Conservation (phyloP, 2,113 vertebrate species). For the Limnothrissa miodon region DNA sequence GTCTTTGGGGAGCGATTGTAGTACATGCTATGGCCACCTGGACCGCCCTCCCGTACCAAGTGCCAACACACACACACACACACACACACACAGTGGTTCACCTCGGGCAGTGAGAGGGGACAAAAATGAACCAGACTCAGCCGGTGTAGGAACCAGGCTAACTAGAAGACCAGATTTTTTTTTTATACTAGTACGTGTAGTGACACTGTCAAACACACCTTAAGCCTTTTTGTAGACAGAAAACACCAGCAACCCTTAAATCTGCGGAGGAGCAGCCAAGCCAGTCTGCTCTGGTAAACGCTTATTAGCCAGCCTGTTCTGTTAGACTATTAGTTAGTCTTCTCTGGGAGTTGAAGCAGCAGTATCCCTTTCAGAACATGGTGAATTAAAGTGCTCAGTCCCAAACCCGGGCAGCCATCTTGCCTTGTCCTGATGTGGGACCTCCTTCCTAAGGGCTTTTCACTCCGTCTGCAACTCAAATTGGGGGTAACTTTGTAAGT, state of each 20-base stretch:
- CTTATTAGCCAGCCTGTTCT: too few relatives aligned
- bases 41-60: neutral
- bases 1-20: too few relatives aligned
- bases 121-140: too few relatives aligned
- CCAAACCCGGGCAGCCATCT: neutral
- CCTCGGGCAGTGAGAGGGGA: too few relatives aligned
- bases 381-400: neutral
- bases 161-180: neutral
- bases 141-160: too few relatives aligned
- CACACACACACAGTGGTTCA: too few relatives aligned
- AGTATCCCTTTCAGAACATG: too few relatives aligned
- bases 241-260: neutral
- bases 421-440: slow-evolving; percentile 32
- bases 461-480: neutral
- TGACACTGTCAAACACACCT: neutral
- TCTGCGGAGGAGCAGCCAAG: neutral
- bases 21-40: neutral
- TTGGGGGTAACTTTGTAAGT: neutral
- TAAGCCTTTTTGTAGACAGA: neutral
- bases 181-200: too few relatives aligned
- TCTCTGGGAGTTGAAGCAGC: too few relatives aligned
- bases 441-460: slow-evolving; percentile 31
- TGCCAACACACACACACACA: neutral
- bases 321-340: too few relatives aligned
- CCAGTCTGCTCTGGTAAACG: too few relatives aligned